Conservation (phyloP, 2,113 vertebrate genomes). For the Phylloscopus trochiloides region DNA sequence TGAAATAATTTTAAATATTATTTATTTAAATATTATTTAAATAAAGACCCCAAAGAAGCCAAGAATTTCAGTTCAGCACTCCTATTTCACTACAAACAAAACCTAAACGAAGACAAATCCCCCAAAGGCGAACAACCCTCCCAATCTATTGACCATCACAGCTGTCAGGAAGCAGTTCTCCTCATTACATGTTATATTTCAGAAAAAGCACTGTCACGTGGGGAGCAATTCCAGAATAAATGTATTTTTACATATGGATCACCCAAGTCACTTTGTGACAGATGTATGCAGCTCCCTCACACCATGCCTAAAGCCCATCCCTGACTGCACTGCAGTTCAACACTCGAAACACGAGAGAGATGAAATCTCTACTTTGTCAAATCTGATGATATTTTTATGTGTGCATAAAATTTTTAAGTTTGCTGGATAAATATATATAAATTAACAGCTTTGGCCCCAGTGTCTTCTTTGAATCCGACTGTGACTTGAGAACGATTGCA, state of each 20-base stretch:
- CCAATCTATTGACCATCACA: not conserved
- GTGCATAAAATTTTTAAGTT: not conserved
- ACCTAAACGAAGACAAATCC: not conserved
- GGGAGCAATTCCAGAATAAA: not conserved
- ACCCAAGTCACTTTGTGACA: not conserved
- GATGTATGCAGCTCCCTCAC: not conserved
- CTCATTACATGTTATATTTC: not conserved
- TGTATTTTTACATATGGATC: not conserved
- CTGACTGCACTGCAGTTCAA: not conserved
- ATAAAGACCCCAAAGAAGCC: not conserved
- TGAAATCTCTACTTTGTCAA: not conserved
- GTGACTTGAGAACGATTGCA: not conserved
- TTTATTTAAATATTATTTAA: no score
- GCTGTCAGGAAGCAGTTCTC: not conserved
- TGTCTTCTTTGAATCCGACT: not conserved
- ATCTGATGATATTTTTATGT: not conserved
- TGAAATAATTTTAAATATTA: no score
- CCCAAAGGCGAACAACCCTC: not conserved
- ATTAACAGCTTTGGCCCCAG: not conserved
- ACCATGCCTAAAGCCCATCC: not conserved
- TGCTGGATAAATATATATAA: not conserved
- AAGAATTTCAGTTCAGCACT: not conserved
- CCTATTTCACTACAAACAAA: not conserved
- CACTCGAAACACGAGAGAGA: not conserved
- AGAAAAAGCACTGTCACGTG: not conserved